These are phyloP conservation scores for Stegana nigrithorax DNA, from an alignment of 2,888 invertebrate species.

Conservation along the genomic window DNA sequence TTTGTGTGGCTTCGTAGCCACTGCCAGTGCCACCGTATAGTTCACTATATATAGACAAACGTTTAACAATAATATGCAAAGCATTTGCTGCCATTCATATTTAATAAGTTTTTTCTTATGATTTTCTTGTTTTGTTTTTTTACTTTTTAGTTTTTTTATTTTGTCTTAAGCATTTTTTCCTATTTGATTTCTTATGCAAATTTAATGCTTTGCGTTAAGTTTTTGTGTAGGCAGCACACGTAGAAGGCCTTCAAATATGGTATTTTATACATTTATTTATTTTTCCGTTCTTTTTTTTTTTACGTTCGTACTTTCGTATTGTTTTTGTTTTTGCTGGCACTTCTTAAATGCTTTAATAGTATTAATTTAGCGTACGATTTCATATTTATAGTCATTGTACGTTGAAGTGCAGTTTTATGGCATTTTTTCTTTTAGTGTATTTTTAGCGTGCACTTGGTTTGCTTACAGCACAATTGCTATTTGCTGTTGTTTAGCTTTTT, in stretches of 20 bases:
- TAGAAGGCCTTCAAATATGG: slow-evolving; percentile 66
- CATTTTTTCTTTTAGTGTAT: slow-evolving; percentile 9
- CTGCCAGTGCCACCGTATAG: too few species aligned
- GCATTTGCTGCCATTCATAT: background rate
- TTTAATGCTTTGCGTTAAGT: slow-evolving; percentile 30
- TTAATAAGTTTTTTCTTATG: background rate
- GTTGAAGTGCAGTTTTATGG: slow-evolving; percentile 43
- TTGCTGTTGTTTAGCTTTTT: too few species aligned
- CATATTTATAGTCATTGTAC: slow-evolving; percentile 57
- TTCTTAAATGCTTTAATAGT: slow-evolving; percentile 54
- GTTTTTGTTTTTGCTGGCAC: slow-evolving; percentile 56
- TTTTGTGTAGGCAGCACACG: slow-evolving; percentile 63
- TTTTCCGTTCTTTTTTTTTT: slow-evolving; percentile 28
- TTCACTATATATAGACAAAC: too few species aligned
- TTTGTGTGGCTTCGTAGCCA: too few species aligned
- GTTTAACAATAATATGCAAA: too few species aligned
- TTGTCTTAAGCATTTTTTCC: background rate
- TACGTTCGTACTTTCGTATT: slow-evolving; percentile 39
- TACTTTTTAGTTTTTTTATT: background rate
- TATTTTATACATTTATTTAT: slow-evolving; percentile 36
- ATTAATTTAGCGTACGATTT: slow-evolving; percentile 60
- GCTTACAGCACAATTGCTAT: too few species aligned
- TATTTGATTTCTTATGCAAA: background rate
- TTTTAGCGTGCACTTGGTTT: too few species aligned
- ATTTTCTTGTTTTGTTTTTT: background rate